Conservation (phyloP, 30 jellyfish, hydroid and myxozoan species). For the Mastigias papua region DNA sequence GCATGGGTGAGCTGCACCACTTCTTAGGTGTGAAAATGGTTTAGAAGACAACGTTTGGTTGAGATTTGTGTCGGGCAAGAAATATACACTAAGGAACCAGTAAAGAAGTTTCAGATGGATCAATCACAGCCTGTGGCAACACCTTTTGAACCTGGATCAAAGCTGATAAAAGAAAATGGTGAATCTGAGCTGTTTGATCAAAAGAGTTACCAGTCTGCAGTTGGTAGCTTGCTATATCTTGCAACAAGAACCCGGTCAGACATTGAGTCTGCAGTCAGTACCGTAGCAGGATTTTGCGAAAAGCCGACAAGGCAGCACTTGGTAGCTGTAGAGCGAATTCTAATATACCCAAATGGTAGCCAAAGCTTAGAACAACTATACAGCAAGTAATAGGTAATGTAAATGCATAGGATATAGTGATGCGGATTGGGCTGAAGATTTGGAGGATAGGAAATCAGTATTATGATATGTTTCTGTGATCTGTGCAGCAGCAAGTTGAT, state of each 20-base stretch:
- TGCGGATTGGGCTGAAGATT: slow-evolving; percentile 87
- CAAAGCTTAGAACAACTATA: slow-evolving; percentile 13
- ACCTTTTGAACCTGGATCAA: slow-evolving; percentile 29
- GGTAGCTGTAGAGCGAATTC: slow-evolving; percentile 65
- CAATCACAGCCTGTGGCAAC: slow-evolving; percentile 52
- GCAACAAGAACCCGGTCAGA: no score
- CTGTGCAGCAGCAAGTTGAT: slow-evolving; percentile 53
- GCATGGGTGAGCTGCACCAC: slow-evolving; percentile 55
- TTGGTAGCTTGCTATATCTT: no score
- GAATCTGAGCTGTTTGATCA: slow-evolving; percentile 13
- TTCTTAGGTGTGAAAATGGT: slow-evolving; percentile 57
- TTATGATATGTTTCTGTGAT: slow-evolving; percentile 39
- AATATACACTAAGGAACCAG: background rate
- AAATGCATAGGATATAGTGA: slow-evolving; percentile 39
- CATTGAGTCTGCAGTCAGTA: no score
- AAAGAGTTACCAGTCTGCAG: slow-evolving; percentile 66
- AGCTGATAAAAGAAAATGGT: slow-evolving; percentile 29
- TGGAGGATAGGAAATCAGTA: slow-evolving; percentile 22
- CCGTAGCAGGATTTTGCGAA: slow-evolving; percentile 23
- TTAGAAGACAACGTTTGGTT: background rate
- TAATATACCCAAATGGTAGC: slow-evolving; percentile 73
- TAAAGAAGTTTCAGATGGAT: slow-evolving; percentile 49
- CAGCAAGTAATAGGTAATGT: background rate
- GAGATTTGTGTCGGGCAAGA: slow-evolving; percentile 48
- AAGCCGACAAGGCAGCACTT: slow-evolving; percentile 62